Evolutionary conservation across 92 coral and sea anemone genomes (phyloP), one percentile per base, ranked within the genome.

Genomic region (Phenganax subtilis): DNA sequence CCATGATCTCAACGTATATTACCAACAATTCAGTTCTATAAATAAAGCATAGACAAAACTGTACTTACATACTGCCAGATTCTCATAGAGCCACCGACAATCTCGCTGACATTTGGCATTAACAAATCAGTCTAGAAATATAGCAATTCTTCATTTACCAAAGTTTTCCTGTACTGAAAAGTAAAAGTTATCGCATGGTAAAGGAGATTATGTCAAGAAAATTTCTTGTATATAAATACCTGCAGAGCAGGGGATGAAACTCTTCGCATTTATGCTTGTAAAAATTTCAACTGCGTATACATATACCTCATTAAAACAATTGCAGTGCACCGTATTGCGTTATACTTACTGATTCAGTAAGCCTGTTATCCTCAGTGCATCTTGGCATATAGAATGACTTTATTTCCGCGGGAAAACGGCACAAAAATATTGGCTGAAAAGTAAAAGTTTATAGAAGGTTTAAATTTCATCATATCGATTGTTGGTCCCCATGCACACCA

Each of bases 41-140:
- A 57, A 56, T 44, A 10, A 16, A 28, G 25, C 54, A 47, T 27
- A 20, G 74, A 14, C n/a, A 31, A 30, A 17, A 1, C 5, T 17
- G 15, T 56, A 84, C 96, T 91, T 87, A 93, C 97, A 83, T 86
- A 91, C 69, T 93, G 73, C 91, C 91, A 89, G 82, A 93, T 93
- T 91, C 97, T 93, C 97, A 93, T 93, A 30, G 97, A 93, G 16
- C 97, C 97, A 10, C 97, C 97, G n/a, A 93, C 89, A 72, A 93
- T 93, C 76, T 93, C 97, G 10, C 97, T 96, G 55, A 93, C 97
- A 57, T 96, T 96, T 16, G 97, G 97, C 97, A 93, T 93, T 55
- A 92, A 78, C 44, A 92, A 88, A 81, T 92, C 97, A 76, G 91
- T 92, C 97, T 92, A 28, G 12, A 28, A 12, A 3, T 55, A 75